Evolutionary conservation across 2,888 invertebrate genomes (phyloP), one percentile per base, ranked within the genome.

Genomic region (Zygothrica quintamaculata): DNA sequence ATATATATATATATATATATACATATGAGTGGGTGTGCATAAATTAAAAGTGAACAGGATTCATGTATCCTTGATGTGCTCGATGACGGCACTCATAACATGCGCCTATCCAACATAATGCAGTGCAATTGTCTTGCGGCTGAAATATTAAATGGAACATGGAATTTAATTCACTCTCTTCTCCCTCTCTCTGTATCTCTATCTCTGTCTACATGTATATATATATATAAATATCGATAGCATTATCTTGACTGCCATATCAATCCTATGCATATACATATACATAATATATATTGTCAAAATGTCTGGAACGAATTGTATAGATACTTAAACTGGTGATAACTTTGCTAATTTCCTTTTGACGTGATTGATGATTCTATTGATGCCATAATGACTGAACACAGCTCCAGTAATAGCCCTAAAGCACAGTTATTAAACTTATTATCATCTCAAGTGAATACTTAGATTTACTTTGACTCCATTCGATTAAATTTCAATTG

Each of bases 21-120:
- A 29, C 4, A 31, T 46, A n/a, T 68, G 56, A 56, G 56, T 60
- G 72, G 62, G 60, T 70, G 67, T 60, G 77, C 75, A 81, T 84
- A 84, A 75, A 77, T 84, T 79, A 82, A 82, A 84, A 66, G 55
- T 76, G 65, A 62, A 65, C 50, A 40, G 53, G 52, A 59, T 55
- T 56, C 58, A 53, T 57, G 60, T 56, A 50, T 37, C 18, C 5
- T 2, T 55, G 43, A 64, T 2, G 69, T 69, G 55, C 74, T 66
- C 79, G 51, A 79, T 72, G 65, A 64, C 53, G 65, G 56, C 66
- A 74, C 81, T 76, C 77, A 76, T 64, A 74, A 62, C 58, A 59
- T 53, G 46, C 48, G 43, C 53, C 55, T 44, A 61, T 59, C 18
- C 64, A 56, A 40, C 50, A 57, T 58, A 70, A 77, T 70, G 56